These are phyloP conservation scores for Anhinga anhinga DNA, from an alignment of 2,113 vertebrate genomes.

Conservation along the genomic window DNA sequence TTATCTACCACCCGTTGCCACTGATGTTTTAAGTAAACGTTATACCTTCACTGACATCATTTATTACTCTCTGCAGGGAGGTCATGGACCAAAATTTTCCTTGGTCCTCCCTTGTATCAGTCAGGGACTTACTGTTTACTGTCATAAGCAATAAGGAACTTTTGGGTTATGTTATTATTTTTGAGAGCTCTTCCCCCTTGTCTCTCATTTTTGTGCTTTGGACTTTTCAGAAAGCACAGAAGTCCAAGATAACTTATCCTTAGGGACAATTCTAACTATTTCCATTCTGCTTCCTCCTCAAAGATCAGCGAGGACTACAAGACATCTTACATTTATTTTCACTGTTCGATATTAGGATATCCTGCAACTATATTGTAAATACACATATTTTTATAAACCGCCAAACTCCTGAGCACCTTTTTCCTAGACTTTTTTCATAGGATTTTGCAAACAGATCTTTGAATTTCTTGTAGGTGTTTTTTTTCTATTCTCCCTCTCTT, in stretches of 20 bases:
- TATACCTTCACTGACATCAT: not conserved
- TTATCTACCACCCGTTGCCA: fast-evolving
- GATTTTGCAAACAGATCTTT: not conserved
- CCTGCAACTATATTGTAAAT: not conserved
- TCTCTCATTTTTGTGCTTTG: not conserved
- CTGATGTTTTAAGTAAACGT: not conserved
- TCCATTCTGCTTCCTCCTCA: not conserved
- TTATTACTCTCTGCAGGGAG: not conserved
- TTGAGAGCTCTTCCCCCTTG: not conserved
- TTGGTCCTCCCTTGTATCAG: not conserved
- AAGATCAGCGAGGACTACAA: not conserved
- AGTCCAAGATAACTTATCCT: not conserved
- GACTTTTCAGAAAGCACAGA: not conserved
- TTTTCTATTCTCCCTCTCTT: not conserved
- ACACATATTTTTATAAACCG: not conserved
- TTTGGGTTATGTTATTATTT: not conserved
- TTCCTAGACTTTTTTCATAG: not conserved
- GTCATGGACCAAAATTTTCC: not conserved
- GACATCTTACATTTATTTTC: not conserved
- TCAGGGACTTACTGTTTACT: not conserved
- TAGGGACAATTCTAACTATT: not conserved
- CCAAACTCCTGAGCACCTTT: not conserved
- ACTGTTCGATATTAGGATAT: no score
- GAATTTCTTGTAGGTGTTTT: not conserved
- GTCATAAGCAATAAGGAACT: not conserved